Base-by-base conservation (phyloP, 2,113 vertebrate species). In the Syngnathus scovelli region DNA sequence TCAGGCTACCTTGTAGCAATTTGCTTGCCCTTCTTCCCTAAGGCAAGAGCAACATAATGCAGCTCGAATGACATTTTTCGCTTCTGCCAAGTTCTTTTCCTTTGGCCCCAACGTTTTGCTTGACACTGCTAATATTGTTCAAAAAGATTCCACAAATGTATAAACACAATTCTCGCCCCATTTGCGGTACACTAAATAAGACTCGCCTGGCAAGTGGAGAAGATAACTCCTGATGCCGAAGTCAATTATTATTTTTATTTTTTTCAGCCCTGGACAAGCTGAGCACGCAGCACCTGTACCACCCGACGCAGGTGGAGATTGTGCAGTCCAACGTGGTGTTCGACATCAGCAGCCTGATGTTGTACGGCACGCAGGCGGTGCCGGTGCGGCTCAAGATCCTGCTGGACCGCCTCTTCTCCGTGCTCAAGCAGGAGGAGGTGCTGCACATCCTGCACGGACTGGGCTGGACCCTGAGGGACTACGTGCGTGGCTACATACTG, bases 281-380 rank as follows among this genome's bases (percentile, higher is more conserved):
- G 84, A 93, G 95, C 92, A 91, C 94, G 81, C 95, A 96, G 66
- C 90, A 94, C 66, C 77, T 94, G 76, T 96, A 95, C 74, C 93
- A 96, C 58, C 89, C 94, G 15, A 93, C 93, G 82, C 96, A 96
- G 89, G 96, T 98, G 86, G 97, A 99, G 91, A 96, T 98, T 21
- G 97, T 99, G 68, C 96, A 98, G 86, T 96, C 93, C 90, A 98
- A 94, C 39, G 95, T 98, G 85, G 97, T 98, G 76, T 98, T 99
- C 61, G 97, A 98, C 79, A 98, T 99, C 78, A 95, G 96, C 90
- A 99, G 97, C 87, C 93, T 99, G 80, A 98, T 99, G 95, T 86
- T 99, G 2, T 99, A 98, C 5, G 97, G 96, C 71, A 99, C 97
- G 13, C 95, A 98, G 85, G 97, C 97, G 16, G 89, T 99, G 62